phyloP scores from a whole-genome alignment of 2,888 invertebrate species.

The Amorpha juglandis region DNA sequence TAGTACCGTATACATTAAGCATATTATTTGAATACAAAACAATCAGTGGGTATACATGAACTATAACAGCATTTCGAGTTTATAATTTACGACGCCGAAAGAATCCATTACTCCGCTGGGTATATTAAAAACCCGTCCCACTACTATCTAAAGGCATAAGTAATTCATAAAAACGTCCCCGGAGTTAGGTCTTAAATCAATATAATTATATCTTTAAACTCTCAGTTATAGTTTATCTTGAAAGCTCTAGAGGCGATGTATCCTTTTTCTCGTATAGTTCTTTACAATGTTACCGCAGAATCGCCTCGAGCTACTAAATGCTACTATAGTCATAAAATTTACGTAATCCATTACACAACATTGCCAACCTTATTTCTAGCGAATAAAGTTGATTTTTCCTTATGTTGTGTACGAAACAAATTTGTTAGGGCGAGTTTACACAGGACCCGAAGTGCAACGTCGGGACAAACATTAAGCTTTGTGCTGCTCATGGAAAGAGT shows the following conservation, averaged over 20 bases:
- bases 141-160: constrained; percentile 47
- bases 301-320: constrained; percentile 77
- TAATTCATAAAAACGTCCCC: constrained; percentile 58
- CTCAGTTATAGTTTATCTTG: constrained; percentile 55
- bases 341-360: constrained; percentile 37
- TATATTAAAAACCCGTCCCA: constrained; percentile 47
- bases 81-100: constrained; percentile 27
- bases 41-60: not conserved
- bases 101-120: constrained; percentile 41
- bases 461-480: constrained; percentile 79
- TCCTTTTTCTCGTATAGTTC: constrained; percentile 64
- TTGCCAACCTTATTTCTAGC: constrained; percentile 46
- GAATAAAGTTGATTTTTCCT: constrained; percentile 48
- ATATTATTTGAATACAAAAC: not conserved
- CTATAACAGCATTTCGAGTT: constrained; percentile 3
- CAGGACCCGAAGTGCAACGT: constrained; percentile 82
- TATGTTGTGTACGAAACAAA: constrained; percentile 45
- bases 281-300: constrained; percentile 73
- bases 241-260: constrained; percentile 34
- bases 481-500: constrained; percentile 76
- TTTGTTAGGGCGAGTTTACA: constrained; percentile 79
- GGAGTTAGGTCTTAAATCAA: constrained; percentile 61
- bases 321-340: constrained; percentile 76
- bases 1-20: not conserved
- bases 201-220: constrained; percentile 63